Conservation (phyloP, 2,797 vertebrate genomes). For the Pachyuromys duprasi region DNA sequence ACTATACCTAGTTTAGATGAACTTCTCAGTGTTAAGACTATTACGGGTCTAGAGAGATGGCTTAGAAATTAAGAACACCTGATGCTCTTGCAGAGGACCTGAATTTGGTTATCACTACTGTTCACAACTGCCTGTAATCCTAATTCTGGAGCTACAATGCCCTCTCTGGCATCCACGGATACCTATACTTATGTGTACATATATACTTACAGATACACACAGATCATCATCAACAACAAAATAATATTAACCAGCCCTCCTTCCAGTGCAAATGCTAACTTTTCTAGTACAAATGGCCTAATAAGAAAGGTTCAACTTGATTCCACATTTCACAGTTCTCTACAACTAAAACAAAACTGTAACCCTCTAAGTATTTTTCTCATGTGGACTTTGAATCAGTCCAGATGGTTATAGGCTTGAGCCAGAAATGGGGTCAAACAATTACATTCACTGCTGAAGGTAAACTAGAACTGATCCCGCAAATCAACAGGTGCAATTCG, state of each 20-base stretch:
- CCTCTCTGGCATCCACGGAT: neutral
- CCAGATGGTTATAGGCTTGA: slow-evolving; percentile 17
- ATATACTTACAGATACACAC: too few species aligned
- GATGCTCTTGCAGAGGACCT: neutral
- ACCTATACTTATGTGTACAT: neutral
- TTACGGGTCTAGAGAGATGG: neutral
- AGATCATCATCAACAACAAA: neutral
- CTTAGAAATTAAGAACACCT: neutral
- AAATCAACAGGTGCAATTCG: slow-evolving; percentile 59
- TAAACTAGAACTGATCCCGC: slow-evolving; percentile 52
- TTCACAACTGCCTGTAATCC: neutral
- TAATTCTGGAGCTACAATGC: neutral
- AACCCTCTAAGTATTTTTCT: slow-evolving; percentile 22
- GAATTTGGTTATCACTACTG: neutral
- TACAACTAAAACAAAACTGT: slow-evolving; percentile 39
- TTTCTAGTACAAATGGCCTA: slow-evolving; percentile 51
- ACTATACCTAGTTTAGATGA: slow-evolving; percentile 20
- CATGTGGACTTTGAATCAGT: slow-evolving; percentile 9
- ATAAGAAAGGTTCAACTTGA: slow-evolving; percentile 22
- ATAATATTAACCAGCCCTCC: neutral
- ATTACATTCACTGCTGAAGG: slow-evolving; percentile 53
- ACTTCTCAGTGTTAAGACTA: neutral
- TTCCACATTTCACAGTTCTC: neutral
- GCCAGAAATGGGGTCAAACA: slow-evolving; percentile 61
- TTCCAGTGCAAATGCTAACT: neutral